Base-by-base conservation (phyloP, 2,113 vertebrate species). In the Riparia riparia region DNA sequence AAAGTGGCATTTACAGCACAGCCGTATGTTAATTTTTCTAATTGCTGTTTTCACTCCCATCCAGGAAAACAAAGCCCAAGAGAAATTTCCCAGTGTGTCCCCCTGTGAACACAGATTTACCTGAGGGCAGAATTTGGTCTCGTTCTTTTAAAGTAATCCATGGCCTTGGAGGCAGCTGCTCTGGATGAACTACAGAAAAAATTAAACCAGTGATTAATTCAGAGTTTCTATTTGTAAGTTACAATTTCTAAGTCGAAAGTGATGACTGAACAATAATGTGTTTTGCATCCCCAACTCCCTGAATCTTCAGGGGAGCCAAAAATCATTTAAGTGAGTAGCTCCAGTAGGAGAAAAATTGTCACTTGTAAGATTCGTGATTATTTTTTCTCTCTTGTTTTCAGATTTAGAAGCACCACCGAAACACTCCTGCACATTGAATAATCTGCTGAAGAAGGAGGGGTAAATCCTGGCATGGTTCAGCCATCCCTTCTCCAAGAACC, bases 61-160 rank as follows among this genome's bases (percentile, higher is more conserved):
- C 10, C 44, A 15, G 2, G 42, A 63, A 90, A 81, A 78, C 14
- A 13, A 87, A 84, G 42, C 25, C 45, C 22, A 89, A 72, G 49
- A 71, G 24, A 25, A 71, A 54, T 24, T 84, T 91, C 74, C 65
- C 47, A 65, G 82, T 1, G 2, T 81, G 20, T 17, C 21, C 2
- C 1, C 22, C 8, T 26, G 39, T 17, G 60, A 91, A 21, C 64
- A 8, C 2, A 53, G 68, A 54, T 64, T 89, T 98, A 99, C 99
- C 99, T 98, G 99, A 98, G 95, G 99, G 98, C 88, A 98, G 98
- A 98, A 98, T 98, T 98, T 99, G 99, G 98, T 99, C 99, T 98
- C 99, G 98, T 98, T 99, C 99, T 97, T 99, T 99, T 97, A 99
- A 98, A 84, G 98, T 99, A 98, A 99, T 99, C 99, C 99, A 99